phyloP scores from a whole-genome alignment of 2,113 vertebrate species.

The Alosa alosa region DNA sequence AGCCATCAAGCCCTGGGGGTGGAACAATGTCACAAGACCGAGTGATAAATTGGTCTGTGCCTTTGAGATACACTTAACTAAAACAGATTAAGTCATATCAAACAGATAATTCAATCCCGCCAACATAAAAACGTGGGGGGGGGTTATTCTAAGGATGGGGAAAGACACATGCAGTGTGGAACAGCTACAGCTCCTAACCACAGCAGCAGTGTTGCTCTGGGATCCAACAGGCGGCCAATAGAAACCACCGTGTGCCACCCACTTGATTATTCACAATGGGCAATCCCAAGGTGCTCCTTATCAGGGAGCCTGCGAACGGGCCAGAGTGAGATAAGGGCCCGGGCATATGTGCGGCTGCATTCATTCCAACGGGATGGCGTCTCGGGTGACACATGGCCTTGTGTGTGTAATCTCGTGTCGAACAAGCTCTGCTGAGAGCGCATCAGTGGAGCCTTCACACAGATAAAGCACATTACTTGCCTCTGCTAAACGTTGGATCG shows the following conservation, averaged over 20 bases:
- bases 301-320: conserved; percentile 62
- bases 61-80: not conserved
- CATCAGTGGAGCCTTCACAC: conserved; percentile 65
- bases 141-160: not conserved
- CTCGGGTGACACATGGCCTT: conserved; percentile 63
- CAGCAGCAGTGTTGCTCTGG: not conserved
- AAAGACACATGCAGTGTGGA: not conserved
- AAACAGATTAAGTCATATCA: conserved; percentile 11
- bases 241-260: not conserved
- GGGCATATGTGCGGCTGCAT: conserved; percentile 43
- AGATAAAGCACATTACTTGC: conserved; percentile 61
- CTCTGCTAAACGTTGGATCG: conserved; percentile 40
- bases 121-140: not conserved
- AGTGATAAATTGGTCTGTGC: not conserved
- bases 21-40: not conserved
- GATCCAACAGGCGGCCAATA: not conserved
- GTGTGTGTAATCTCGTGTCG: conserved; percentile 71
- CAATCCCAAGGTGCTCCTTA: conserved; percentile 68
- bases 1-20: not conserved
- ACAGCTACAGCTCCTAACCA: not conserved
- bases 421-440: conserved; percentile 63
- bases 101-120: not conserved
- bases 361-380: conserved; percentile 45
- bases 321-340: conserved; percentile 64
- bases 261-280: conserved; percentile 57